Percentiles rank a stretch among this genome's conserved stretches.
phyloP scores from a whole-genome alignment of 1,140 invertebrate species.

The Sitobion miscanthi region DNA sequence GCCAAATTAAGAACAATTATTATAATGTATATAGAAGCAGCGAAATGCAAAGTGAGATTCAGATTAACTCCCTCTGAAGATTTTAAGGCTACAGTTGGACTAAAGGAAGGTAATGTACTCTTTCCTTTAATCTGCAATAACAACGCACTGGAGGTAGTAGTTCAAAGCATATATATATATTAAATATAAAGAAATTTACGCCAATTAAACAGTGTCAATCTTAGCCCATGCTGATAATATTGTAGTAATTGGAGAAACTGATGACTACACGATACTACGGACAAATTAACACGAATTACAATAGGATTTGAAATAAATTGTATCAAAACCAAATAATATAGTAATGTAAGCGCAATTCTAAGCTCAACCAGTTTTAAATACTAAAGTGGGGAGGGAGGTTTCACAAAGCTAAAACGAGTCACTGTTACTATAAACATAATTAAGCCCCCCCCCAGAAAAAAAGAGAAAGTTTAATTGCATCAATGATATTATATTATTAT shows the following conservation, averaged over 20 bases:
- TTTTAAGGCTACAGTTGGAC: constrained; percentile 58
- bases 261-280: not conserved
- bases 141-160: not conserved
- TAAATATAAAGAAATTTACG: constrained; percentile 6
- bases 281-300: not conserved
- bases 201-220: not conserved
- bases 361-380: too few species aligned
- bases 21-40: not conserved
- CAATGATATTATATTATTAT: not conserved
- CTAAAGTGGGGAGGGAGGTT: too few species aligned
- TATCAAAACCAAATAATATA: constrained; percentile 33
- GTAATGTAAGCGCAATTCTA: not conserved
- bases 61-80: not conserved
- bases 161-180: not conserved
- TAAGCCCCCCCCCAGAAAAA: too few species aligned
- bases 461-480: too few species aligned
- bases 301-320: constrained; percentile 21
- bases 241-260: constrained; percentile 12
- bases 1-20: not conserved
- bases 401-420: too few species aligned
- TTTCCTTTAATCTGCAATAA: not conserved
- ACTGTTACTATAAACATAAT: too few species aligned
- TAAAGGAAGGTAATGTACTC: constrained; percentile 15
- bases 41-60: not conserved
- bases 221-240: not conserved